Base-by-base conservation (phyloP, 2,888 invertebrate genomes). In the Philopedon plagiatum region DNA sequence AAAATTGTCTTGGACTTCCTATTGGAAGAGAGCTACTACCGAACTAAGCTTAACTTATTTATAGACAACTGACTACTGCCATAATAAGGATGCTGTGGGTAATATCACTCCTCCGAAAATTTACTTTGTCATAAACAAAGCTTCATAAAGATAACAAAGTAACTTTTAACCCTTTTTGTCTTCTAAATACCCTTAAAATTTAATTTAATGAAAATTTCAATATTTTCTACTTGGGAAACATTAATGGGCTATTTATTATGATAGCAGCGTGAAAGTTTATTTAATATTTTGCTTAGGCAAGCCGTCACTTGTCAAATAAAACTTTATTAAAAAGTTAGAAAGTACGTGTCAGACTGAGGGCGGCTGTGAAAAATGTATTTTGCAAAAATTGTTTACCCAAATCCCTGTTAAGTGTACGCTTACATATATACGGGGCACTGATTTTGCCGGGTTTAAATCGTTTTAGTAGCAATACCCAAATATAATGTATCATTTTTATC, bases 231-330 rank as follows among this genome's bases (percentile, higher is more conserved):
- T 62, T 62, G 44, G 18, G 32, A 29, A 41, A 44, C 41, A 56
- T 65, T 71, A 71, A 71, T 61, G 65, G 65, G 64, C 71, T 64
- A 64, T 70, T 70, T 64, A 70, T 70, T 70, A 70, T 63, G 63
- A 39, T 34, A 57, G 57, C 44, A 41, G 39, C 69, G 46, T 62
- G 11, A 70, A 70, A 70, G 49, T 70, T 63, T 70, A 64, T 70
- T 63, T 64, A 70, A 64, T 64, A 70, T 66, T 65, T 71, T 64
- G 51, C 61, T 63, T 54, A 54, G 61, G 39, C 58, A 18, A 23
- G 26, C 56, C 66, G 56, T 71, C 71, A 71, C 51, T 54, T 71
- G 65, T 66, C 71, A 61, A 60, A 61, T 71, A 61, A 71, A 71
- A 46, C 61, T 66, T 71, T 64, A 66, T 61, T 71, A 54, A 60